Percentiles rank a stretch among this genome's conserved stretches.
phyloP scores from a whole-genome alignment of 2,888 invertebrate genomes.

The Hemistola chrysoprasaria region DNA sequence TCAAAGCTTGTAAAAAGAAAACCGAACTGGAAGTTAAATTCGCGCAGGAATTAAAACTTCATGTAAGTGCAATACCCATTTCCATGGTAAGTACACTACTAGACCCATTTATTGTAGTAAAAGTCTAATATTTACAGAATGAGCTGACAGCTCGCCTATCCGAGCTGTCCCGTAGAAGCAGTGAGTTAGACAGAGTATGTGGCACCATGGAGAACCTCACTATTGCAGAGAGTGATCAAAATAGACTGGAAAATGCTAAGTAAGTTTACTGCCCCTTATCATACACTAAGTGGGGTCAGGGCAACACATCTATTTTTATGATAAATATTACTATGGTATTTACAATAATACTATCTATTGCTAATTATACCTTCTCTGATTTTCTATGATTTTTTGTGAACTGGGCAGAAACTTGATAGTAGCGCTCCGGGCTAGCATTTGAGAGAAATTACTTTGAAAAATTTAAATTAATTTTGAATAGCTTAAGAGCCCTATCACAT shows the following conservation, averaged over 20 bases:
- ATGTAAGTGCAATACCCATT: conserved; percentile 49
- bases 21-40: conserved; percentile 57
- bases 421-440: too few relatives aligned
- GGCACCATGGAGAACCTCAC: conserved; percentile 46
- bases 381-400: too few relatives aligned
- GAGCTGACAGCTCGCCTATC: conserved; percentile 50
- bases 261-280: conserved; percentile 28
- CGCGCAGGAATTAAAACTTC: conserved; percentile 53
- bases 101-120: too few relatives aligned
- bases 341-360: too few relatives aligned
- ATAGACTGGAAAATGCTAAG: conserved; percentile 62
- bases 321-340: too few relatives aligned
- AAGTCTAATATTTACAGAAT: conserved; percentile 35
- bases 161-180: conserved; percentile 41
- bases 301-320: too few relatives aligned
- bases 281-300: not conserved
- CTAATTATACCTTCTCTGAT: too few relatives aligned
- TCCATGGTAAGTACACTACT: too few relatives aligned
- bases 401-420: too few relatives aligned
- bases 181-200: conserved; percentile 57
- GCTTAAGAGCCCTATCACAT: too few relatives aligned
- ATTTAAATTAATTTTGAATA: too few relatives aligned
- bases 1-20: conserved; percentile 57
- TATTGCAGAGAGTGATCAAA: conserved; percentile 60
- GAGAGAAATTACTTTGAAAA: too few relatives aligned